These are phyloP conservation scores for Blera fallax DNA, from an alignment of 2,888 invertebrate genomes.

Conservation along the genomic window DNA sequence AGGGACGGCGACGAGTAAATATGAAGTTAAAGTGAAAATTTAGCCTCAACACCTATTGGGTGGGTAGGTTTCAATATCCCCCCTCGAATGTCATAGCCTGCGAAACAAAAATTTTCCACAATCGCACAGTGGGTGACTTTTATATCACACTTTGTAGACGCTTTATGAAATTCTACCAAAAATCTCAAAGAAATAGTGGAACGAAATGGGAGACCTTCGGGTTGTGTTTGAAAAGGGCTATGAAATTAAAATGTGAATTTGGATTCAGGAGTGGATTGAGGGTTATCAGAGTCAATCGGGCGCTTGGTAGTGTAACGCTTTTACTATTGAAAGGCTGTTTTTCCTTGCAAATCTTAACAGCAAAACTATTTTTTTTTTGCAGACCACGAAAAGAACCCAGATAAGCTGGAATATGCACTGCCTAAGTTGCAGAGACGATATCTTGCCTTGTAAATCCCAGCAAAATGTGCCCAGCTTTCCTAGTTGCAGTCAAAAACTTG, in stretches of 20 bases:
- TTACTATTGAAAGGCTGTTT: no score
- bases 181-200: neutral
- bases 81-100: conserved; percentile 16
- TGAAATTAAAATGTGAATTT: conserved; percentile 19
- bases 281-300: neutral
- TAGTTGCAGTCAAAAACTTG: no score
- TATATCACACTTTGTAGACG: conserved; percentile 21
- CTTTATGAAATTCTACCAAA: conserved; percentile 8
- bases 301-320: neutral
- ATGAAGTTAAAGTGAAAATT: conserved; percentile 19
- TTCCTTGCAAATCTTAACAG: no score
- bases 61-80: conserved; percentile 23
- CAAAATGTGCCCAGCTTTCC: no score
- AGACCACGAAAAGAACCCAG: no score
- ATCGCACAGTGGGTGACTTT: conserved; percentile 62
- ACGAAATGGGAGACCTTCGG: neutral
- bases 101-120: conserved; percentile 20
- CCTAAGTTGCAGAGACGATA: no score
- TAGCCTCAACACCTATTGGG: neutral
- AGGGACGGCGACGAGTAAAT: neutral
- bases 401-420: no score
- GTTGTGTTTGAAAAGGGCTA: neutral
- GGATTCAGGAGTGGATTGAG: neutral
- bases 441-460: no score
- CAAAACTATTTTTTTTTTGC: no score